These are phyloP conservation scores for Lota lota DNA, from an alignment of 2,113 vertebrate species.

Conservation along the genomic window DNA sequence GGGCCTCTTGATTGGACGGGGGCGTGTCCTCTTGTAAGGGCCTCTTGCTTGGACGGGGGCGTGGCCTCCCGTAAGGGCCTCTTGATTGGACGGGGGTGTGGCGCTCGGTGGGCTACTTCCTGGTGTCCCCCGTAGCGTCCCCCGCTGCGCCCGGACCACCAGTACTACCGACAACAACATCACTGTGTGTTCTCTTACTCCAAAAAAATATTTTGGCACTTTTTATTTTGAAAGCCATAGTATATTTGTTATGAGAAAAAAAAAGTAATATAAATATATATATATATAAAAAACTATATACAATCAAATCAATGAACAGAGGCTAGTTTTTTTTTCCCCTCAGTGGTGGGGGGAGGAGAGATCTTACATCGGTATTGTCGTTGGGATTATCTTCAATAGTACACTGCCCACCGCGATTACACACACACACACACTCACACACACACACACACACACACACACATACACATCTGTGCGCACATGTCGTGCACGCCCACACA, in stretches of 20 bases:
- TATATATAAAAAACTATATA: constrained; percentile 64
- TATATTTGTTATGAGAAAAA: constrained; percentile 78
- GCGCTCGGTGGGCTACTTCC: constrained; percentile 2
- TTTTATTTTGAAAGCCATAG: constrained; percentile 84
- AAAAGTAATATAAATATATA: constrained; percentile 51
- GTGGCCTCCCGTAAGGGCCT: too few relatives aligned
- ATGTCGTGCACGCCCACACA: neutral
- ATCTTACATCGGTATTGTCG: constrained; percentile 13
- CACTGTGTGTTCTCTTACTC: constrained; percentile 83
- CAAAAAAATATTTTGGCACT: constrained; percentile 76
- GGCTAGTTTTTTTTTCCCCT: constrained; percentile 56
- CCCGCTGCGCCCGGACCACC: constrained; percentile 60
- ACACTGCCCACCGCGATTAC: constrained; percentile 6
- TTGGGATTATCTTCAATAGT: constrained; percentile 14
- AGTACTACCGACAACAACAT: constrained; percentile 77
- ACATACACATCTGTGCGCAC: constrained; percentile 13
- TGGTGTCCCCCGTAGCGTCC: constrained; percentile 40
- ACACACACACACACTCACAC: constrained; percentile 9
- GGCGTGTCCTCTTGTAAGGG: too few relatives aligned
- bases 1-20: too few relatives aligned
- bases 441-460: constrained; percentile 24
- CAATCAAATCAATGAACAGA: constrained; percentile 70
- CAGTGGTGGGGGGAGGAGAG: constrained; percentile 70
- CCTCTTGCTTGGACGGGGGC: too few relatives aligned
- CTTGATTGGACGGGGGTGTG: neutral